Conservation (phyloP, 2,113 vertebrate genomes). For the Lonchura striata region DNA sequence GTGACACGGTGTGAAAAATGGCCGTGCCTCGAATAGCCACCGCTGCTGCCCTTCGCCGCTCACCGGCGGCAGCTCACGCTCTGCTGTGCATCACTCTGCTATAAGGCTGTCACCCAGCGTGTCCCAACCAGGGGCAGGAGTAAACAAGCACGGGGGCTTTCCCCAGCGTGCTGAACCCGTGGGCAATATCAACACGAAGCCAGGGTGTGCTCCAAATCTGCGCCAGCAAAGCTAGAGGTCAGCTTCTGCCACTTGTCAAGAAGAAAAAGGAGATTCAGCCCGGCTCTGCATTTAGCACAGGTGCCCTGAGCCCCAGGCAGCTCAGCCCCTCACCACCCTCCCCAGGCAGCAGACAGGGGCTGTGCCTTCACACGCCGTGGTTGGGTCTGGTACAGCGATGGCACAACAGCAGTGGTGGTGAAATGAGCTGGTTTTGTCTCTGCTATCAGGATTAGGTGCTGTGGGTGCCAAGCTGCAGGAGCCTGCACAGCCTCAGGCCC, state of each 20-base stretch:
- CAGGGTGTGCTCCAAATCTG: neutral
- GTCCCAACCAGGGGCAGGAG: neutral
- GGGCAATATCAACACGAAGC: neutral
- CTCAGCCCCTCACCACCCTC: neutral
- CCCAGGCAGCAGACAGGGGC: neutral
- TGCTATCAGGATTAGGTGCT: neutral
- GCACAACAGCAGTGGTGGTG: neutral
- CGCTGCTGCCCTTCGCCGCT: neutral
- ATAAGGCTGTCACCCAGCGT: neutral
- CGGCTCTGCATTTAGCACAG: neutral
- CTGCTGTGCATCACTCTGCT: neutral
- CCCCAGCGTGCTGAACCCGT: neutral
- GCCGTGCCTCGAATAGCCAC: neutral
- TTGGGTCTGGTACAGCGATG: fast-evolving
- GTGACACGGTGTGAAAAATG: neutral
- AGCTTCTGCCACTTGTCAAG: neutral
- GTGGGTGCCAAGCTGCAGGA: conserved; percentile 23
- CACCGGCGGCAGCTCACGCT: neutral
- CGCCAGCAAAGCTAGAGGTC: neutral
- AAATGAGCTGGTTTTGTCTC: neutral
- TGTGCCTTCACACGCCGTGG: fast-evolving
- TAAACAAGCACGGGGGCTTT: neutral
- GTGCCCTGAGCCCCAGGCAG: neutral
- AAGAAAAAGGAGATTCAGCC: neutral
- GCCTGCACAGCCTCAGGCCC: neutral